Evolutionary conservation across 2,113 vertebrate genomes (phyloP).

Genomic region (Lutjanus erythropterus): DNA sequence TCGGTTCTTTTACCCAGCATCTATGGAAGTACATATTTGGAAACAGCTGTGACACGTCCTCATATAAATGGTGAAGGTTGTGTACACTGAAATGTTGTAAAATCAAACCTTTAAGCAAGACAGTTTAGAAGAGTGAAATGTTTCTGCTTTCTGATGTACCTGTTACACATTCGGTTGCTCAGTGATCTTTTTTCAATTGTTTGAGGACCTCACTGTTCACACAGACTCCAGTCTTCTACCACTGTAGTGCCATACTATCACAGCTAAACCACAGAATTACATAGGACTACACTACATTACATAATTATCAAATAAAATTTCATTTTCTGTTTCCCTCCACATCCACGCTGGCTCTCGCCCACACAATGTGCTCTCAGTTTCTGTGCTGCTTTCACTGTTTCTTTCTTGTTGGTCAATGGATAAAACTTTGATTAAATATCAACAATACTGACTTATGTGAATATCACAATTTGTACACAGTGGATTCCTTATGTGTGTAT

Average conservation of each 20-base stretch:
- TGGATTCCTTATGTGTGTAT: conserved; percentile 7
- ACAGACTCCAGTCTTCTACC: not conserved
- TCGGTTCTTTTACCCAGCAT: not conserved
- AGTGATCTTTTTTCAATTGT: not conserved
- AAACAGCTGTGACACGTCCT: too few relatives aligned
- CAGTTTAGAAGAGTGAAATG: not conserved
- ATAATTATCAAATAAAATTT: conserved; percentile 54
- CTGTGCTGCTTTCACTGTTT: conserved; percentile 21
- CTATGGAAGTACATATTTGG: not conserved
- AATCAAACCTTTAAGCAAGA: too few relatives aligned
- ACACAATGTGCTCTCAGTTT: conserved; percentile 23
- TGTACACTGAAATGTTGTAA: not conserved
- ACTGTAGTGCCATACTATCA: not conserved
- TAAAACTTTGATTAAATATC: not conserved
- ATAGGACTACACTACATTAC: conserved; percentile 43
- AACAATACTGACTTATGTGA: not conserved
- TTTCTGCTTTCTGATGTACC: not conserved
- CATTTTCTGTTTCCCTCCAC: conserved; percentile 36
- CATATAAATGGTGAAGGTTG: not conserved
- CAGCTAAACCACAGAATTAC: conserved; percentile 26
- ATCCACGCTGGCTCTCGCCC: conserved; percentile 34
- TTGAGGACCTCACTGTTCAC: not conserved
- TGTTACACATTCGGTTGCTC: not conserved
- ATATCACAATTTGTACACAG: not conserved
- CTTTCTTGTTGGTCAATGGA: not conserved